These are phyloP conservation scores for Meteorus colon DNA, from an alignment of 2,888 invertebrate species.

Conservation along the genomic window DNA sequence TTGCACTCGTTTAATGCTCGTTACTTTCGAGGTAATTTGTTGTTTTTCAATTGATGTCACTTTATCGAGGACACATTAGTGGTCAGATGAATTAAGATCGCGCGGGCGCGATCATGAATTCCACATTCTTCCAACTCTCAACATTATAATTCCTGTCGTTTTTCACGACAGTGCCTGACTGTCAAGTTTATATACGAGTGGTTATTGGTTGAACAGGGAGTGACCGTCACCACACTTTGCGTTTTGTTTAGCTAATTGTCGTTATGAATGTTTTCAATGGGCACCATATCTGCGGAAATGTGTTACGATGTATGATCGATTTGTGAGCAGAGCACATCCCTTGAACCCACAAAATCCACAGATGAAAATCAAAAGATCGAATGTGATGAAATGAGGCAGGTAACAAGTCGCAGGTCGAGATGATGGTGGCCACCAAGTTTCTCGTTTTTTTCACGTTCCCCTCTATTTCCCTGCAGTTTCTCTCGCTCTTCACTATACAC, in stretches of 20 bases:
- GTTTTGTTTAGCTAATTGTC: not conserved
- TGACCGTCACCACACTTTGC: not conserved
- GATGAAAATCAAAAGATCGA: not conserved
- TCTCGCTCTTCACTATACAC: too few relatives aligned
- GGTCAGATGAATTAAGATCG: conserved; percentile 18
- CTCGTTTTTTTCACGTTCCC: not conserved
- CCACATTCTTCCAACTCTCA: conserved; percentile 6
- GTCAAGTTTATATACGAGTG: not conserved
- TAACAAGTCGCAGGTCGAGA: conserved; percentile 12
- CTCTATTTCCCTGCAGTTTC: not conserved
- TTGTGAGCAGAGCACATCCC: not conserved
- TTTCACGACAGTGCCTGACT: not conserved
- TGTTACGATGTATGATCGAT: conserved; percentile 16
- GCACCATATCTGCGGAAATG: not conserved
- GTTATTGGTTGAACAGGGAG: not conserved
- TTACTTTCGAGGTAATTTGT: not conserved
- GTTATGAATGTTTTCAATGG: not conserved
- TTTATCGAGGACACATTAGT: conserved; percentile 45
- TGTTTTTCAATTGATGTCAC: not conserved
- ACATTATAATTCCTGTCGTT: conserved; percentile 10
- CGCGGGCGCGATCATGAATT: conserved; percentile 23
- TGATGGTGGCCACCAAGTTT: not conserved
- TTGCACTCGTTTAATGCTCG: conserved; percentile 18
- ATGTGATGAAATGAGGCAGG: not conserved
- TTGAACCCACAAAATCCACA: not conserved